Evolutionary conservation across 2,888 invertebrate genomes (phyloP), one percentile per base, ranked within the genome.

Genomic region (Cenopis cana): DNA sequence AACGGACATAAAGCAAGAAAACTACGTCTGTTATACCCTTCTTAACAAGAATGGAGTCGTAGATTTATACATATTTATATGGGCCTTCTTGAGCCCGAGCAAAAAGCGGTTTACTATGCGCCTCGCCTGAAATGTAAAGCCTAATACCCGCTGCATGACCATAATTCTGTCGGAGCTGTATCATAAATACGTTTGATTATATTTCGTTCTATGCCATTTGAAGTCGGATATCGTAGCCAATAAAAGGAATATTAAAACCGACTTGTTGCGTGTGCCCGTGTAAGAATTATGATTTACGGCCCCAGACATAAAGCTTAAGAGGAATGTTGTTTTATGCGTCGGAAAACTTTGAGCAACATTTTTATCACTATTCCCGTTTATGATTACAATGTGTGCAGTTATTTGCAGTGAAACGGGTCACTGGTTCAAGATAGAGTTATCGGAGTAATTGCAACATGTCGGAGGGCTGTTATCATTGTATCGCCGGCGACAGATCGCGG

Each of bases 81-180:
- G 76, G 74, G 73, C 74, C 73, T n/a, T n/a, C n/a, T n/a, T 76
- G 71, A 75, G 74, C 73, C 71, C 68, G 61, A 55, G 75, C 78
- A 85, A 86, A 85, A 85, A 85, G 81, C 81, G 73, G 82, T 82
- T 80, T 74, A 69, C 74, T 75, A 72, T 64, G 69, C 74, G 74
- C 73, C 66, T 73, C 72, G 64, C 73, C 68, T 74, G 75, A 71
- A 71, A 74, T 79, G 77, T 75, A 77, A 75, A 66, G 74, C 77
- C 76, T 77, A 79, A 73, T 76, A 75, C 70, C 62, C 70, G 76
- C 76, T 74, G 78, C 75, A 76, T 76, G 77, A 74, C 82, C 78
- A 82, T 83, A 81, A 79, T 77, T 81, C 78, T 73, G 71, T 76
- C 68, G 60, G 54, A 55, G 71, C 76, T 36, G 66, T 41, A 68